A percentile compares a stretch with the other conserved stretches of the same genome.
Conservation (phyloP, 2,888 invertebrate genomes). For the Leptinotarsa peninsularis region DNA sequence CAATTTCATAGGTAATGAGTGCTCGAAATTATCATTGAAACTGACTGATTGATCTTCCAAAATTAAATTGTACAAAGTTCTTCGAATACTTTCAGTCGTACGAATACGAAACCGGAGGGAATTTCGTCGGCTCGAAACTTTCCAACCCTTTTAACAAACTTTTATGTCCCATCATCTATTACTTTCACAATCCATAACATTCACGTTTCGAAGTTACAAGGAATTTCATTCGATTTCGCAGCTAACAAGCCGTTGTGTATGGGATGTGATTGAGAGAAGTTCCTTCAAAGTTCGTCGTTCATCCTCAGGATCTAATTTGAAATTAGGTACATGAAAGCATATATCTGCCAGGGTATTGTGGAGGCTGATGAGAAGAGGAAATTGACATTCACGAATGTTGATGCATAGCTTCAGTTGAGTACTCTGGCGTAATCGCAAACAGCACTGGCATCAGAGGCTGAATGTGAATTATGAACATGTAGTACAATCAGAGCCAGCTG, state of each 20-base stretch:
- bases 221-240: slow-evolving; percentile 14
- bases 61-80: slow-evolving; percentile 6
- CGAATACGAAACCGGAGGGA: slow-evolving; percentile 5
- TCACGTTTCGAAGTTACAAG: slow-evolving; percentile 1
- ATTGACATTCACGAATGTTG: slow-evolving; percentile 11
- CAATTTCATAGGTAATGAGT: background rate
- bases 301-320: slow-evolving; percentile 14
- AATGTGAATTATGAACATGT: background rate
- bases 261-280: background rate
- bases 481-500: background rate
- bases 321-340: slow-evolving; percentile 8
- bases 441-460: background rate
- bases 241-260: slow-evolving; percentile 19
- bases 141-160: slow-evolving; percentile 8
- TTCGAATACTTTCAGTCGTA: background rate
- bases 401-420: background rate
- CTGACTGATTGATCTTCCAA: background rate
- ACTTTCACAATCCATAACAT: slow-evolving; percentile 18
- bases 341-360: slow-evolving; percentile 4
- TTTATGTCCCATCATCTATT: slow-evolving; percentile 7
- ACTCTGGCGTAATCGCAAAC: background rate
- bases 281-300: slow-evolving; percentile 4
- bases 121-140: background rate
- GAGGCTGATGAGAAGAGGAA: background rate
- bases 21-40: background rate